Evolutionary conservation across 1,140 invertebrate genomes (phyloP).

Genomic region (Drosophila kurseongensis): DNA sequence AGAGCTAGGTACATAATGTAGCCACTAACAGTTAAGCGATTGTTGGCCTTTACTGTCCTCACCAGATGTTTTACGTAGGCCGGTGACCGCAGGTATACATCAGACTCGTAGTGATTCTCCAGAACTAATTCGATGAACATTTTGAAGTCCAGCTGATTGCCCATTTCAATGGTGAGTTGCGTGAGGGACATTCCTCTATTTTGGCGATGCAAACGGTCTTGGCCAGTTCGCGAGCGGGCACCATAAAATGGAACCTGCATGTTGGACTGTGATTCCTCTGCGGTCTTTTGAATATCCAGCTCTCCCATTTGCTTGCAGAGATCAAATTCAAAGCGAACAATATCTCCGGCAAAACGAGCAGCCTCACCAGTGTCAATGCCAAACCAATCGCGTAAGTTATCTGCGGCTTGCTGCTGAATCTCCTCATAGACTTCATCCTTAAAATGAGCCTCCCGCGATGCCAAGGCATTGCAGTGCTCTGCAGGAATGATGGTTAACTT

Average conservation of each 20-base stretch:
- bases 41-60: constrained; percentile 32
- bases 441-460: constrained; percentile 16
- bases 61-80: constrained; percentile 62
- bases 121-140: constrained; percentile 57
- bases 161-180: constrained; percentile 49
- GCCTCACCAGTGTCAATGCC: constrained; percentile 52
- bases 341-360: constrained; percentile 56
- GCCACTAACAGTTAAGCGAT: constrained; percentile 50
- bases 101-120: constrained; percentile 21
- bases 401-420: constrained; percentile 53
- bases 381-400: constrained; percentile 64
- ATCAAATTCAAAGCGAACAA: constrained; percentile 77
- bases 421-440: constrained; percentile 41
- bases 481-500: constrained; percentile 63
- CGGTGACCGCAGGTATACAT: constrained; percentile 57
- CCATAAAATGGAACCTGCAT: not conserved
- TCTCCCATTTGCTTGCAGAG: constrained; percentile 68
- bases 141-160: constrained; percentile 57
- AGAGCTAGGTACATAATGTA: constrained; percentile 76
- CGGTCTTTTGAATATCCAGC: constrained; percentile 28
- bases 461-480: constrained; percentile 59
- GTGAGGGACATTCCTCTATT: constrained; percentile 22
- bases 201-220: constrained; percentile 55
- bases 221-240: constrained; percentile 48
- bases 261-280: constrained; percentile 6